Conservation (phyloP, 1,140 invertebrate species). For the Hycleus phaleratus region DNA sequence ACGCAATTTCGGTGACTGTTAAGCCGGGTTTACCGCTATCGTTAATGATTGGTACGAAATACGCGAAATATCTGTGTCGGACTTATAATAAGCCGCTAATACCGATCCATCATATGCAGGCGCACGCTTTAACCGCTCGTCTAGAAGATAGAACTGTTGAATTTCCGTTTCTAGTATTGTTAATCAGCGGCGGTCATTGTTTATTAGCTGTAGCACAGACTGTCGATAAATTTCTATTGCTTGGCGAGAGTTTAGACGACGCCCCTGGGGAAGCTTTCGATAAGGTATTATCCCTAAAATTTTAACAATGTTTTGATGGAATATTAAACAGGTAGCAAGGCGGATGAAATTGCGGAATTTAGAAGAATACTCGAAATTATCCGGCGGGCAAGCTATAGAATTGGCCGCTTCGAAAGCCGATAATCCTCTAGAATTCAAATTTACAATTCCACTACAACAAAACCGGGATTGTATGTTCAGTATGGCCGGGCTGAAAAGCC, state of each 20-base stretch:
- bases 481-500: constrained; percentile 66
- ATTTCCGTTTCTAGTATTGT: constrained; percentile 84
- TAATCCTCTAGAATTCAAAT: constrained; percentile 59
- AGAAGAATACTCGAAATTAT: constrained; percentile 59
- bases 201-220: constrained; percentile 69
- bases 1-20: constrained; percentile 86
- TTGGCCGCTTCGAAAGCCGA: constrained; percentile 60
- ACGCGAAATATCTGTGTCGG: constrained; percentile 72
- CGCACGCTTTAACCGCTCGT: constrained; percentile 86
- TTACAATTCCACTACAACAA: constrained; percentile 51
- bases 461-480: constrained; percentile 77
- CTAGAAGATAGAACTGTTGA: constrained; percentile 56
- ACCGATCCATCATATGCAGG: constrained; percentile 98
- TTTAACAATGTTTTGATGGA: neutral
- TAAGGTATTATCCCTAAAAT: constrained; percentile 52
- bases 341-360: constrained; percentile 77
- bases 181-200: constrained; percentile 91
- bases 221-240: constrained; percentile 67
- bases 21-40: constrained; percentile 79
- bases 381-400: constrained; percentile 83
- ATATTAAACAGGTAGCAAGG: constrained; percentile 58
- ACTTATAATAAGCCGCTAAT: constrained; percentile 76
- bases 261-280: constrained; percentile 88
- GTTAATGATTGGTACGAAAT: constrained; percentile 71
- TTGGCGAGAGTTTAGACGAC: constrained; percentile 75